Evolutionary conservation across 2,113 vertebrate genomes (phyloP).

Genomic region (Aldabrachelys gigantea): DNA sequence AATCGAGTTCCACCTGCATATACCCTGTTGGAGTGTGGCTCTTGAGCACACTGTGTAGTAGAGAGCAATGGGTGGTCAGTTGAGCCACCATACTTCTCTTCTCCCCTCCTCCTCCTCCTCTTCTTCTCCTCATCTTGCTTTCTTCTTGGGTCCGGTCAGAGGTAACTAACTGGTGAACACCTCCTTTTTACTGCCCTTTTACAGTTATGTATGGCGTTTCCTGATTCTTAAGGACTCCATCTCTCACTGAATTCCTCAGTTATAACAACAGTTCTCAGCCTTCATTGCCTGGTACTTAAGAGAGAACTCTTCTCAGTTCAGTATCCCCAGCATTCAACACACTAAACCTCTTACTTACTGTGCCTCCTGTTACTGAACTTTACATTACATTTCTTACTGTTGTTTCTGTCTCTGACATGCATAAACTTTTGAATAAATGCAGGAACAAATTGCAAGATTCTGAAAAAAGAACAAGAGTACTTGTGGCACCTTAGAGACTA

Average conservation of each 20-base stretch:
- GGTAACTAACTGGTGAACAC: background rate
- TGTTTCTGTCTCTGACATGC: background rate
- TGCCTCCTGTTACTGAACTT: background rate
- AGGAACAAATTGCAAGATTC: background rate
- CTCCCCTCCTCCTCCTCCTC: background rate
- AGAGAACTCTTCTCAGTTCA: background rate
- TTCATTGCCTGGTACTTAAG: background rate
- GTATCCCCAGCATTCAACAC: background rate
- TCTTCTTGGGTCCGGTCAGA: background rate
- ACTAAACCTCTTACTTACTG: background rate
- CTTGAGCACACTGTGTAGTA: background rate
- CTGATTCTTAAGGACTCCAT: background rate
- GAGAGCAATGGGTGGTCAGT: background rate
- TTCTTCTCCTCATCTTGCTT: background rate
- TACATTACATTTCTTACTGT: background rate
- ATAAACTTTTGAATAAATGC: background rate
- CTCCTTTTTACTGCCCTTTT: background rate
- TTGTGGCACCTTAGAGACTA: too few species aligned
- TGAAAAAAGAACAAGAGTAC: background rate
- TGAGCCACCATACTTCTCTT: background rate
- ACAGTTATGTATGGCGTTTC: background rate
- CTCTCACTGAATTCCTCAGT: accelerated
- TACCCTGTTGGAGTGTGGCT: background rate
- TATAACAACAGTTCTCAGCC: background rate
- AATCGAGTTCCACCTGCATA: background rate